A percentile compares a stretch with the other conserved stretches of the same genome.
Conservation (phyloP, 2,113 vertebrate genomes). For the Actenoides hombroni region DNA sequence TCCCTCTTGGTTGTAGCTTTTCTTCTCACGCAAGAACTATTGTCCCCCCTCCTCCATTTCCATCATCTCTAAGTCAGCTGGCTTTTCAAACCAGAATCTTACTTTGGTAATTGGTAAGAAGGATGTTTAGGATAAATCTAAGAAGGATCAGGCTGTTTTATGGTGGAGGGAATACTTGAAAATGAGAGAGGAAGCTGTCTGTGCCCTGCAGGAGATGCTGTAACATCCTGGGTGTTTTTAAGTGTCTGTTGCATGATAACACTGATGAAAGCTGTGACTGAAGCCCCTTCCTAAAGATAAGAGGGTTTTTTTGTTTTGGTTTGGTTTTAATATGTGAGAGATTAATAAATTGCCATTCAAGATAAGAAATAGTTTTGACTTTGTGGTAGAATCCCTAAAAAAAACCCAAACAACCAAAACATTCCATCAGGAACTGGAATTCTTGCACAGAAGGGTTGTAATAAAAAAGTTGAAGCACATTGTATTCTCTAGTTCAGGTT, state of each 20-base stretch:
- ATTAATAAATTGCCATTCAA: background rate
- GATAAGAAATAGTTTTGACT: background rate
- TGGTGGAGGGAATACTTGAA: background rate
- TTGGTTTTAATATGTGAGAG: background rate
- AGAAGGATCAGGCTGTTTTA: background rate
- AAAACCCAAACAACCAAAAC: background rate
- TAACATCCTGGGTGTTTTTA: background rate
- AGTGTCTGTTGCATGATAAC: background rate
- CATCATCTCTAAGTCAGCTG: background rate
- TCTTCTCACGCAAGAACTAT: background rate
- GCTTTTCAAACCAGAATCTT: background rate
- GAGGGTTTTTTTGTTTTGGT: background rate
- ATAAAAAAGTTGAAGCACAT: background rate
- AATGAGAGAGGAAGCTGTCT: background rate
- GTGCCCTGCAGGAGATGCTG: background rate
- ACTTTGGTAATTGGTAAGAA: background rate
- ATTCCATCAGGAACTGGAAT: background rate
- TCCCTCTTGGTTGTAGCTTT: background rate
- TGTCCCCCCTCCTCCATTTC: background rate
- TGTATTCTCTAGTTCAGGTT: background rate
- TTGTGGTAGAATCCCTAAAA: background rate
- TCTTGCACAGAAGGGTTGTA: background rate
- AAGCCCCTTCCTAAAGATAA: background rate
- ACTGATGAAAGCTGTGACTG: background rate
- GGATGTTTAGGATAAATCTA: background rate